Conservation (phyloP, 1,140 invertebrate genomes). For the Leptopilina boulardi region DNA sequence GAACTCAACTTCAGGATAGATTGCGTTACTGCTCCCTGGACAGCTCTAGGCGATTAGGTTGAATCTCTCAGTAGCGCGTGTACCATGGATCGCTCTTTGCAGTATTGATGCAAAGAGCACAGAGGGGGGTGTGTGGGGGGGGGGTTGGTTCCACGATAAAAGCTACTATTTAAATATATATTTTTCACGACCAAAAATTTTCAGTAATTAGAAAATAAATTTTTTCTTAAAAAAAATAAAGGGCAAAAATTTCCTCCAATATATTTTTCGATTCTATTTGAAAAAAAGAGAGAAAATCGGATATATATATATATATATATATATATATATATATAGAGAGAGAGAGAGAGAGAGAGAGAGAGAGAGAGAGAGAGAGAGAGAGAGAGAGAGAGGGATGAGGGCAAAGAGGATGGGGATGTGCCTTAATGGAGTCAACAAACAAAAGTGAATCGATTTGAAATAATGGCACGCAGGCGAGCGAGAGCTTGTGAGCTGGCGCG, state of each 20-base stretch:
- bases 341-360: conserved; percentile 25
- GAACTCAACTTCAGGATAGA: conserved; percentile 63
- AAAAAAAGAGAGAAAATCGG: too few species aligned
- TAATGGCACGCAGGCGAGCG: conserved; percentile 67
- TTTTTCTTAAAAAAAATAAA: too few species aligned
- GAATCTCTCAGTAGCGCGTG: conserved; percentile 57
- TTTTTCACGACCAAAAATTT: background rate
- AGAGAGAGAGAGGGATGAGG: conserved; percentile 44
- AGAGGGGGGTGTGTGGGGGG: too few species aligned
- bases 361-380: conserved; percentile 47
- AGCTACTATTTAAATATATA: background rate
- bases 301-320: too few species aligned
- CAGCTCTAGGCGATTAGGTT: conserved; percentile 63
- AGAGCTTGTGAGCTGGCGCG: conserved; percentile 44
- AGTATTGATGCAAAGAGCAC: conserved; percentile 25
- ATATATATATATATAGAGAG: too few species aligned
- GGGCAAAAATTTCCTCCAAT: too few species aligned
- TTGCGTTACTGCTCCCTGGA: conserved; percentile 65
- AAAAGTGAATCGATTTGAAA: conserved; percentile 74
- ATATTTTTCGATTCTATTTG: too few species aligned
- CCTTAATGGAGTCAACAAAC: conserved; percentile 72
- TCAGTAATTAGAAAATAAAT: too few species aligned
- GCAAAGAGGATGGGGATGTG: conserved; percentile 48
- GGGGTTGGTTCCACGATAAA: background rate
- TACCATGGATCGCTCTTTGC: conserved; percentile 50